Base-by-base conservation (phyloP, 2,888 invertebrate genomes). In the Charanyca ferruginea region DNA sequence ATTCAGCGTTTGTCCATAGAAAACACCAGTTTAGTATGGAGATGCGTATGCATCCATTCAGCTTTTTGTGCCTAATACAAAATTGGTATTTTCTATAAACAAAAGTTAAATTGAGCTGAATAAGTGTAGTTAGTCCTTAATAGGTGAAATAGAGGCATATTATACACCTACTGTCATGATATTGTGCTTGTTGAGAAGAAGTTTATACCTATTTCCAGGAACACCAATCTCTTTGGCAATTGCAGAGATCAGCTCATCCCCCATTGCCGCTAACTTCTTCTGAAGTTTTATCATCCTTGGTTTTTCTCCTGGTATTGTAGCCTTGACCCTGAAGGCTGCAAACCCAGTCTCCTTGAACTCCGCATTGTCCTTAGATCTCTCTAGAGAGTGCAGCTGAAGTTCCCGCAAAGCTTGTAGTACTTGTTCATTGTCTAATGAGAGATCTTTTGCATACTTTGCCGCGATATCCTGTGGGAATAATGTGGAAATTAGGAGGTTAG, bases 311-410 rank as follows among this genome's bases (percentile, higher is more conserved):
- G 96, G 94, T 58, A 95, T 89, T 0, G 96, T 96, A 2, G 97
- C 95, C 78, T 97, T 97, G 0, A 98, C 94, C 87, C 97, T 96
- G 25, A 98, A 90, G 0, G 97, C 97, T 0, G 98, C 98, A 58
- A 97, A 84, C 1, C 98, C 98, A 0, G 97, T 97, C 80, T 97
- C 96, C 72, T 96, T 96, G 81, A 96, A 98, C 65, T 96, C 96
- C 4, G 96, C 96, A 72, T 97, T 96, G 25, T 97, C 97, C 68
- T 97, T 97, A 16, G 97, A 94, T 80, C 98, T 97, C 61, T 97
- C 97, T 1, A 98, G 84, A 0, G 98, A 97, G 88, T 97, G 97
- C 4, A 92, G 85, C 85, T 98, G 97, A 0, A 98, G 92, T 74
- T 97, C 96, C 52, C 92, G 95, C 18, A 98, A 82, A 0, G 97